Percentiles rank a stretch among this genome's conserved stretches.
phyloP scores from a whole-genome alignment of 2,113 vertebrate genomes.

The Lethenteron reissneri region DNA sequence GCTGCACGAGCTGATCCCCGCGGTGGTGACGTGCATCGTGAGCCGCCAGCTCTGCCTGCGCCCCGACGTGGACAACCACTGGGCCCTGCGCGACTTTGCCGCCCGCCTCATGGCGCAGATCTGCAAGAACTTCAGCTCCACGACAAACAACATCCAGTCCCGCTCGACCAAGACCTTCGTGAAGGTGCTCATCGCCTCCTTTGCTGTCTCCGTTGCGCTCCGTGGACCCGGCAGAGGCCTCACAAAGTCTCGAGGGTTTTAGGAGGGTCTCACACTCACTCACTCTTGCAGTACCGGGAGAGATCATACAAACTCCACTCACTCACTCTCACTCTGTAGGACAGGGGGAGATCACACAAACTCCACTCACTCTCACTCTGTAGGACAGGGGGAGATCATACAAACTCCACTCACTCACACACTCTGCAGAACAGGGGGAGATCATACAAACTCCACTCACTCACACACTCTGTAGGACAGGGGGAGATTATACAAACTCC shows the following conservation, averaged over 20 bases:
- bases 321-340: too few species aligned
- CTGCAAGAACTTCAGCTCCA: constrained; percentile 81
- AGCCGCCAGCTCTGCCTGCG: constrained; percentile 73
- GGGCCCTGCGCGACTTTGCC: constrained; percentile 65
- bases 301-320: too few species aligned
- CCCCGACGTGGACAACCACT: constrained; percentile 78
- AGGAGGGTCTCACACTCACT: not conserved
- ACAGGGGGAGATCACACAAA: too few species aligned
- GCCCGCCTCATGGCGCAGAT: constrained; percentile 69
- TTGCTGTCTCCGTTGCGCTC: not conserved
- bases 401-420: too few species aligned
- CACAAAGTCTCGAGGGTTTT: not conserved
- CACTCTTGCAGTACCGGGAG: not conserved
- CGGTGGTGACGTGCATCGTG: constrained; percentile 68
- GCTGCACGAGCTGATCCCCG: constrained; percentile 66
- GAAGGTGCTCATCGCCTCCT: constrained; percentile 24
- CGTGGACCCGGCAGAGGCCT: not conserved
- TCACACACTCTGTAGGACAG: too few species aligned
- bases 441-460: too few species aligned
- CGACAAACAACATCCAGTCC: constrained; percentile 74
- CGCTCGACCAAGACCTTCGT: constrained; percentile 78
- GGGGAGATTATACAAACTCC: too few species aligned
- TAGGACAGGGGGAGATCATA: too few species aligned
- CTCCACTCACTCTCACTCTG: too few species aligned
- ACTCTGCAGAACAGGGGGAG: too few species aligned